Evolutionary conservation across 2,888 invertebrate genomes (phyloP).

Genomic region (Tryphoninae sp.): DNA sequence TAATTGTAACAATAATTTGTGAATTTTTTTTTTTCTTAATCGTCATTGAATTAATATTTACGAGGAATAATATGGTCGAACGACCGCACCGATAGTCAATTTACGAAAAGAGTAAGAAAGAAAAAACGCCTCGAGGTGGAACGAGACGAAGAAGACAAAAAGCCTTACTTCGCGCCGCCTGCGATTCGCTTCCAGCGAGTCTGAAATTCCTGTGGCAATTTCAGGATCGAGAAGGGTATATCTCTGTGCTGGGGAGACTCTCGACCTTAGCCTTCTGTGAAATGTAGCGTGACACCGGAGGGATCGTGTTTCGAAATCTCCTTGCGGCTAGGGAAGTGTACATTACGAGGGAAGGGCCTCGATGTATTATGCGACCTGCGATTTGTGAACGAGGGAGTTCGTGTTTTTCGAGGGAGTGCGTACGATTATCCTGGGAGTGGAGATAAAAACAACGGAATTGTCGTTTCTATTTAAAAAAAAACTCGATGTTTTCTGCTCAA

Average conservation of each 20-base stretch:
- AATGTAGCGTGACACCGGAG: conserved; percentile 61
- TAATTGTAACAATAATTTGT: neutral
- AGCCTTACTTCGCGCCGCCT: neutral
- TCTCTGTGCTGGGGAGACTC: conserved; percentile 32
- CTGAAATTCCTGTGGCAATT: conserved; percentile 58
- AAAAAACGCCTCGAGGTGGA: neutral
- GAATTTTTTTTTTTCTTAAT: neutral
- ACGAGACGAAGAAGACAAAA: conserved; percentile 6
- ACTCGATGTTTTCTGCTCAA: neutral
- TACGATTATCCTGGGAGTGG: neutral
- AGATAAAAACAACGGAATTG: neutral
- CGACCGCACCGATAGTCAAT: neutral
- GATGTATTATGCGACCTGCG: conserved; percentile 38
- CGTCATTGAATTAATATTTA: no score
- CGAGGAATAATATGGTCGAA: neutral
- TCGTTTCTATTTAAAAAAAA: conserved; percentile 24
- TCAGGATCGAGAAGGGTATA: conserved; percentile 40
- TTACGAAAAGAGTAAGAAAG: neutral
- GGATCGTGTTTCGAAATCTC: conserved; percentile 58
- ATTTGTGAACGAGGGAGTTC: conserved; percentile 47
- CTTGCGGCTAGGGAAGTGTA: conserved; percentile 43
- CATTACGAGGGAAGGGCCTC: conserved; percentile 33
- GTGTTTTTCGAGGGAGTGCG: conserved; percentile 6
- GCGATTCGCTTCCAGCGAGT: conserved; percentile 54
- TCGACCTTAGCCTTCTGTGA: conserved; percentile 60